Conservation (phyloP, 2,888 invertebrate species). For the Calliphora vomitoria region DNA sequence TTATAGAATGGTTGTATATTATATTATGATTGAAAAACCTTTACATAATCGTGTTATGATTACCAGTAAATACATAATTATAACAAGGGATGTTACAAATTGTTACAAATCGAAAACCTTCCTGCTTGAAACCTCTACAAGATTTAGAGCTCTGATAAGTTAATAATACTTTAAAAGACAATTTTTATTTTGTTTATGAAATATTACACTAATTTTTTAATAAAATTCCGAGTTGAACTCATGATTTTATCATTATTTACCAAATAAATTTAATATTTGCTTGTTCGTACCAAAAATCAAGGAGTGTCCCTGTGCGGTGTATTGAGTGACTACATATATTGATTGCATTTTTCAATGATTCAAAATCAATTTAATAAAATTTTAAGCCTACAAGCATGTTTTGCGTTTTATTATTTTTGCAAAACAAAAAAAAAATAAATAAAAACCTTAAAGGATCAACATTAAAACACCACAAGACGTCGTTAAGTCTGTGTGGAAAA, state of each 20-base stretch:
- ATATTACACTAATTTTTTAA: conserved; percentile 14
- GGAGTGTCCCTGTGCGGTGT: conserved; percentile 30
- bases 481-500: conserved; percentile 64
- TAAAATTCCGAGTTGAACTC: not conserved
- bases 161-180: no score
- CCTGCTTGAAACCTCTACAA: no score
- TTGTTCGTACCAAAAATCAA: conserved; percentile 7
- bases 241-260: not conserved
- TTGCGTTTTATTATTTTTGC: conserved; percentile 33
- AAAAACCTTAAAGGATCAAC: conserved; percentile 53
- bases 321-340: conserved; percentile 15
- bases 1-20: no score
- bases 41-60: no score
- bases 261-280: not conserved
- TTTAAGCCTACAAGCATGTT: conserved; percentile 49
- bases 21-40: no score
- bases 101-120: no score
- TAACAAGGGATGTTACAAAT: no score
- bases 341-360: conserved; percentile 64
- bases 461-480: conserved; percentile 72
- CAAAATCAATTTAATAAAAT: conserved; percentile 66
- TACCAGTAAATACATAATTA: no score
- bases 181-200: conserved; percentile 8
- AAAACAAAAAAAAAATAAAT: not conserved
- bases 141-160: no score